Base-by-base conservation (phyloP, 2,113 vertebrate species). In the Salvator merianae region DNA sequence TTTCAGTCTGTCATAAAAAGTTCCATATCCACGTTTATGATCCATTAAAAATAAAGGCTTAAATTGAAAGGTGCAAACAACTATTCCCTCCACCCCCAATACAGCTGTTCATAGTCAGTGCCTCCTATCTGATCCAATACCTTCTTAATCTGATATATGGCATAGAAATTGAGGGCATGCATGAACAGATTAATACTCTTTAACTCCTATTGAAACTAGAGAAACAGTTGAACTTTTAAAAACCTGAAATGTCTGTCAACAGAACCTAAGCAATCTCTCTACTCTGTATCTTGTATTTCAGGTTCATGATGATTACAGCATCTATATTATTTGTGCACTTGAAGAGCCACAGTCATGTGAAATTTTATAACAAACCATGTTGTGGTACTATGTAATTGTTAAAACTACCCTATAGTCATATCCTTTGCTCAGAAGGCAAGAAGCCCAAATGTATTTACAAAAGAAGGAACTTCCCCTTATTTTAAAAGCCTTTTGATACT, bases 1-100 rank as follows among this genome's bases (percentile, higher is more conserved):
- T 65, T 86, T 75, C 32, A 81, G 34, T 38, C 18, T 68, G 43
- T 68, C 43, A 73, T 81, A 68, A 86, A 80, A 83, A 68, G 36
- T 68, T 75, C 59, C 34, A 80, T 68, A 74, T 43, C 47, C 43
- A n/a, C 43, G n/a, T 75, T 81, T 81, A 75, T 69, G 30, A 81
- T 20, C 43, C 70, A 68, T 75, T 68, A 75, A 68, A 69, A 55
- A 74, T 20, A 74, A 12, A 68, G 62, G 40, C 59, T 74, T 75
- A 53, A 62, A 55, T 12, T 75, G 32, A 55, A 75, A 68, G 43
- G 7, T 66, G 40, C 36, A 66, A 22, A 73, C 63, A 81, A 81
- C 43, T 30, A 38, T 53, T 70, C 66, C n/a, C 43, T 50, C n/a
- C 66, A 59, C 24, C 9, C n/a, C 22, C 30, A 73, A 34, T 66